Conservation (phyloP, 2,888 invertebrate genomes). For the Pterostichus niger region DNA sequence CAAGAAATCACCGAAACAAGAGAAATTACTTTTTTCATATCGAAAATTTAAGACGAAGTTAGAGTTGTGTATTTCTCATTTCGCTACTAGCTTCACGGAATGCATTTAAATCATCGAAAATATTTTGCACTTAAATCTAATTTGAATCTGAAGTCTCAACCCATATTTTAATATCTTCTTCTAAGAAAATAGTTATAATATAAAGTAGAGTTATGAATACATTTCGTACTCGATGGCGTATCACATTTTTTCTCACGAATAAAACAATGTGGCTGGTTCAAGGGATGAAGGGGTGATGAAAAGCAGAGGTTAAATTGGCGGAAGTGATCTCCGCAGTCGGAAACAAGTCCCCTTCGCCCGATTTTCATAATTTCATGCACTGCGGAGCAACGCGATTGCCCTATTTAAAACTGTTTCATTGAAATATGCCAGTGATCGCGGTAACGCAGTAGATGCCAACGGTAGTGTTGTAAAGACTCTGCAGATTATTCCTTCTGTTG, state of each 20-base stretch:
- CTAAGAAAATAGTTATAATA: no score
- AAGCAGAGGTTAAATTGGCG: constrained; percentile 76
- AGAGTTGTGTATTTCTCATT: not conserved
- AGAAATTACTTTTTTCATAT: no score
- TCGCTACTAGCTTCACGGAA: not conserved
- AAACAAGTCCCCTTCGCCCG: constrained; percentile 72
- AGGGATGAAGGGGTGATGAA: constrained; percentile 70
- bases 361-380: constrained; percentile 76
- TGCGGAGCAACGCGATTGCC: constrained; percentile 72
- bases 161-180: no score
- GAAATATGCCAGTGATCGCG: constrained; percentile 41
- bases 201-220: constrained; percentile 11
- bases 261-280: constrained; percentile 27
- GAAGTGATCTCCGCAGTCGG: constrained; percentile 72
- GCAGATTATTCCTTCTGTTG: constrained; percentile 35
- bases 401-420: constrained; percentile 59
- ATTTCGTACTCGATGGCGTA: constrained; percentile 20
- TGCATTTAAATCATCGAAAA: no score
- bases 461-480: not conserved
- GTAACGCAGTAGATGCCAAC: not conserved
- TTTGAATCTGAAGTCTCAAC: no score
- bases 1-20: no score
- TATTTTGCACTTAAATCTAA: no score
- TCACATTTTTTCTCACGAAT: constrained; percentile 21
- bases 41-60: no score